Evolutionary conservation across 2,113 vertebrate species (phyloP).

Genomic region (Anolis sagrei): DNA sequence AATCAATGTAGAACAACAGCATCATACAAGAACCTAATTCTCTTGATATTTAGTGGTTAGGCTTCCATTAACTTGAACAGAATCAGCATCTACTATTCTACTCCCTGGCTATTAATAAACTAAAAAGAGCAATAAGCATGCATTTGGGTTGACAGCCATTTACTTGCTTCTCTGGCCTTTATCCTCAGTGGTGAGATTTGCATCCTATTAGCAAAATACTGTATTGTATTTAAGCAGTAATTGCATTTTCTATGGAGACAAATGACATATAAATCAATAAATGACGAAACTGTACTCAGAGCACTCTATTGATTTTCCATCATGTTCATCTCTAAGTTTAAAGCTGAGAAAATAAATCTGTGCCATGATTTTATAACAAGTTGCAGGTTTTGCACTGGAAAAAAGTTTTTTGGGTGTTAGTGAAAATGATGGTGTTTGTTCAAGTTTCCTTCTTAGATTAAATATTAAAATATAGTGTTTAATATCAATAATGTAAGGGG

Average conservation of each 20-base stretch:
- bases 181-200: conserved; percentile 67
- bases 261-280: conserved; percentile 76
- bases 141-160: conserved; percentile 61
- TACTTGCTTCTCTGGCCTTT: conserved; percentile 64
- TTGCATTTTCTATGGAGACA: conserved; percentile 70
- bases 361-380: conserved; percentile 62
- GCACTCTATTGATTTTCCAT: conserved; percentile 71
- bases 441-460: conserved; percentile 25
- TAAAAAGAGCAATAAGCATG: conserved; percentile 21
- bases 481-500: conserved; percentile 20
- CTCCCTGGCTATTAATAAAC: background rate
- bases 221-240: conserved; percentile 79
- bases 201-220: conserved; percentile 72
- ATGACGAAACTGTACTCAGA: conserved; percentile 61
- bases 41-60: conserved; percentile 20
- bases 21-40: background rate
- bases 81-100: background rate
- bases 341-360: conserved; percentile 64
- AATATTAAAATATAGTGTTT: conserved; percentile 27
- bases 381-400: conserved; percentile 38
- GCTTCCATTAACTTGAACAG: background rate
- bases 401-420: conserved; percentile 50
- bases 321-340: conserved; percentile 66
- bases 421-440: conserved; percentile 15
- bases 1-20: background rate